A percentile compares a stretch with the other conserved stretches of the same genome.
Conservation (phyloP, 2,888 invertebrate genomes). For the Plutella xylostella region DNA sequence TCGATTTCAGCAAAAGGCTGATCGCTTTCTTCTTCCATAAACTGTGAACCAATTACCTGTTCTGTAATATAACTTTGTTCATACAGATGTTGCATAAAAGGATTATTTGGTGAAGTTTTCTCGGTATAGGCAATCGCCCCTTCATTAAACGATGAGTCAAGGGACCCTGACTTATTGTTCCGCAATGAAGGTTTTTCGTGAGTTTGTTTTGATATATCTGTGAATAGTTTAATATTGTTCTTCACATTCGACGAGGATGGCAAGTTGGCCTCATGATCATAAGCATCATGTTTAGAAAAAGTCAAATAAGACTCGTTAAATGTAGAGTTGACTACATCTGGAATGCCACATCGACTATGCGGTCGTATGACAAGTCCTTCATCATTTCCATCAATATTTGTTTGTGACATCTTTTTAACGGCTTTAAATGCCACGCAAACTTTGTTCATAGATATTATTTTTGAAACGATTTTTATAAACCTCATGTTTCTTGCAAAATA, state of each 20-base stretch:
- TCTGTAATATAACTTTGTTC: constrained; percentile 35
- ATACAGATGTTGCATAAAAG: constrained; percentile 37
- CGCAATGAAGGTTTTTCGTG: too few relatives aligned
- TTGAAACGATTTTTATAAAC: constrained; percentile 37
- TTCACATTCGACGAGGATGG: too few relatives aligned
- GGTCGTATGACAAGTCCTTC: constrained; percentile 19
- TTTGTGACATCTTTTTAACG: constrained; percentile 23
- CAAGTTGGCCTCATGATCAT: too few relatives aligned
- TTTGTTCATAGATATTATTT: constrained; percentile 40
- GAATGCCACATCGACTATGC: constrained; percentile 30
- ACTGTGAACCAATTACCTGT: constrained; percentile 33
- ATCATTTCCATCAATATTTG: constrained; percentile 10
- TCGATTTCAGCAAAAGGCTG: constrained; percentile 45
- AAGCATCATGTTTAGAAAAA: too few relatives aligned
- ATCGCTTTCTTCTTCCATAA: constrained; percentile 21
- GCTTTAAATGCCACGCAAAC: constrained; percentile 42
- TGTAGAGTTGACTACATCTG: constrained; percentile 61
- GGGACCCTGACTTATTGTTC: too few relatives aligned
- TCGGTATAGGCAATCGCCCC: too few relatives aligned
- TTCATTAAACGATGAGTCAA: too few relatives aligned
- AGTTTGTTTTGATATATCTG: too few relatives aligned
- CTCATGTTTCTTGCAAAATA: constrained; percentile 18
- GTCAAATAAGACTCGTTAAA: too few relatives aligned
- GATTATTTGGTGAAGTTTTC: constrained; percentile 37
- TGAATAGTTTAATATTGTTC: too few relatives aligned